Percentiles rank a stretch among this genome's conserved stretches.
phyloP scores from a whole-genome alignment of 92 coral and sea anemone species.

The Epizoanthus stellaris region DNA sequence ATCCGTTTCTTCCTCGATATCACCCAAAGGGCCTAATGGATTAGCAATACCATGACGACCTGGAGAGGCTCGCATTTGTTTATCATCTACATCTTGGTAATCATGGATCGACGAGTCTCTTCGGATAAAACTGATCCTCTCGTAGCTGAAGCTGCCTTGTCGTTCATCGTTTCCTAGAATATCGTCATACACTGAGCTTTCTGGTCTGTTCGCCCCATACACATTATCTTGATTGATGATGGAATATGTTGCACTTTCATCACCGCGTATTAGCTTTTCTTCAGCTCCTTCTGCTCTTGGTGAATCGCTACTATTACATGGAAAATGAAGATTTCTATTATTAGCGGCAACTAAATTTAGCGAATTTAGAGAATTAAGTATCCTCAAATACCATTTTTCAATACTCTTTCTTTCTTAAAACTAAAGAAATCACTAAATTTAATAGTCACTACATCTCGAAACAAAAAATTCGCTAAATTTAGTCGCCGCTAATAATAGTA shows the following conservation, averaged over 20 bases:
- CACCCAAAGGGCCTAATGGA: neutral
- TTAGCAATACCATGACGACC: neutral
- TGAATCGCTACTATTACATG: too few relatives aligned
- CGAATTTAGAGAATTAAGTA: too few relatives aligned
- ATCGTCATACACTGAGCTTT: conserved; percentile 3
- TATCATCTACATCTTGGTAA: conserved; percentile 30
- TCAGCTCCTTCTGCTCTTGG: too few relatives aligned
- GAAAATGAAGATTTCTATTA: too few relatives aligned
- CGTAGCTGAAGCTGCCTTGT: conserved; percentile 11
- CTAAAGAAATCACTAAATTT: too few relatives aligned
- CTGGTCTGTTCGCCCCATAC: neutral
- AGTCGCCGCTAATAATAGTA: too few relatives aligned
- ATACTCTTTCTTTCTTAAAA: too few relatives aligned
- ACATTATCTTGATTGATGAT: neutral
- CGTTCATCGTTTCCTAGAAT: neutral
- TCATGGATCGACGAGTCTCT: conserved; percentile 22
- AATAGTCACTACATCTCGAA: too few relatives aligned
- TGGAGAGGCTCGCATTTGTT: neutral
- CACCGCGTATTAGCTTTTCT: too few relatives aligned
- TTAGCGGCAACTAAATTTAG: too few relatives aligned
- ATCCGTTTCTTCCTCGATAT: conserved; percentile 10
- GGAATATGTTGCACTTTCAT: neutral
- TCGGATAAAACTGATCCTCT: conserved; percentile 5
- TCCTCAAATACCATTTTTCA: too few relatives aligned
- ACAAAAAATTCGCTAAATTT: too few relatives aligned